Base-by-base conservation (phyloP, 2,113 vertebrate species). In the Galeopterus variegatus region DNA sequence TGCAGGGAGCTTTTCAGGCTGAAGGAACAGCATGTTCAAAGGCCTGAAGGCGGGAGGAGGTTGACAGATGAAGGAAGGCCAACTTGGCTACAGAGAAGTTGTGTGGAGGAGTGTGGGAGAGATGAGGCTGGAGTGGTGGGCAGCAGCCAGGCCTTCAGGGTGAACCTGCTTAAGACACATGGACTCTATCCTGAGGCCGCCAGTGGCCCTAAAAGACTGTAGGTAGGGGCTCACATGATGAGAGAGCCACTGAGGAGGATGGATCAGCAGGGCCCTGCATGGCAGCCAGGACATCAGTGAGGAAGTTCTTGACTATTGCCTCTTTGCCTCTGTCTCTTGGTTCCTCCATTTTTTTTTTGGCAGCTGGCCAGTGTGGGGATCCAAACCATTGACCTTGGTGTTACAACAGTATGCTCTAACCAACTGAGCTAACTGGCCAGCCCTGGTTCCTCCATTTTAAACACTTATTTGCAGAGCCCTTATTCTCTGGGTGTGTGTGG, bases 31-130 rank as follows among this genome's bases (percentile, higher is more conserved):
- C 36, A 85, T 31, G 5, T 10, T 77, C 79, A 73, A 73, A 67
- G 33, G n/a, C 60, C 62, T 45, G 18, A 62, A 69, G 8, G 69
- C 8, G 2, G 31, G 58, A 52, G 64, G 31, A 94, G 28, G 41
- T 19, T 62, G 70, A 79, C 41, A 54, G 13, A 41, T 36, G 64
- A 89, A n/a, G 26, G 60, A 84, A 89, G 33, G 52, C 62, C 81
- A 90, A 33, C 72, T 54, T 93, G 92, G 72, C 81, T 81, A 58
- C 87, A 75, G 52, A 88, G 62, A 60, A 60, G 65, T 75, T 45
- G 36, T 75, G 1, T 72, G 58, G n/a, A 50, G 8, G 28, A 41
- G 50, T 79, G 26, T 33, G 24, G 24, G 84, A 81, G 75, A 87
- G 13, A 56, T 17, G 21, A 88, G 62, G 18, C 24, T 52, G 26